phyloP scores from a whole-genome alignment of 2,113 vertebrate species.

The Camarhynchus parvulus region DNA sequence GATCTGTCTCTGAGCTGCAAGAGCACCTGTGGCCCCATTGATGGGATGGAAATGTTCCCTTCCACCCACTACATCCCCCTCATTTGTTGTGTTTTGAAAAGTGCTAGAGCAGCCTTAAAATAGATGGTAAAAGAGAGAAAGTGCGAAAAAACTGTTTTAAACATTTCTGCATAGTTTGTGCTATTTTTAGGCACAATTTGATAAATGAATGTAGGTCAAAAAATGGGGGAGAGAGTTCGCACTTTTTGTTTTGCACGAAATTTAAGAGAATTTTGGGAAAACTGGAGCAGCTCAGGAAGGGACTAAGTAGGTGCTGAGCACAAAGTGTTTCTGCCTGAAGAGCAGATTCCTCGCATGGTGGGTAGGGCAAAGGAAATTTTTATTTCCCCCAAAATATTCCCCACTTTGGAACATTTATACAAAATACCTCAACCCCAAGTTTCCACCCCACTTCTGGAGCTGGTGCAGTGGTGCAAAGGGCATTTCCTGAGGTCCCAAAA shows the following conservation, averaged over 20 bases:
- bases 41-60: not conserved
- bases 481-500: not conserved
- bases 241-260: not conserved
- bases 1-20: not conserved
- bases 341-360: fast-evolving
- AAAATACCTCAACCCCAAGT: not conserved
- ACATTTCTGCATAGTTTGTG: not conserved
- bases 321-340: not conserved
- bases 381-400: not conserved
- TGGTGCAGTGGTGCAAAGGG: not conserved
- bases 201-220: constrained; percentile 45
- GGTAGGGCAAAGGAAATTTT: not conserved
- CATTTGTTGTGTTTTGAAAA: not conserved
- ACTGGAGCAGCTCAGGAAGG: not conserved
- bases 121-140: not conserved
- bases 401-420: not conserved
- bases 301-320: not conserved
- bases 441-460: not conserved
- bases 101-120: not conserved
- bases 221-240: not conserved
- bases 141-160: not conserved
- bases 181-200: constrained; percentile 31
- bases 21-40: not conserved
- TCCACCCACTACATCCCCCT: not conserved
- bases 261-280: not conserved